Evolutionary conservation across 2,888 invertebrate species (phyloP).

Genomic region (Polydrusus pterygomalis): DNA sequence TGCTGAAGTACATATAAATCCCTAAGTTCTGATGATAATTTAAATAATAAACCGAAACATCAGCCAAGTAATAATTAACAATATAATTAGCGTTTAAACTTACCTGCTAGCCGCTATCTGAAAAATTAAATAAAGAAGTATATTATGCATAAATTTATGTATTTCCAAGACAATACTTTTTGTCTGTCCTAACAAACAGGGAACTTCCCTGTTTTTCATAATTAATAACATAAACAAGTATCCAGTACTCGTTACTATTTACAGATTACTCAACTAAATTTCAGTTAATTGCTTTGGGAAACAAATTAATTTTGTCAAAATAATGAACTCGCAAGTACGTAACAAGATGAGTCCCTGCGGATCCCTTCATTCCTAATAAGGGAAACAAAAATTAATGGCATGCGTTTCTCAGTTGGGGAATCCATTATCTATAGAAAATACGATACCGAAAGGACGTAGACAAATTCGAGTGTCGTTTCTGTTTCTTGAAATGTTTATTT

Average conservation of each 20-base stretch:
- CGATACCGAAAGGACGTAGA: slow-evolving; percentile 28
- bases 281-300: slow-evolving; percentile 33
- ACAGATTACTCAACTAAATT: slow-evolving; percentile 21
- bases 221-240: background rate
- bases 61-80: too few relatives aligned
- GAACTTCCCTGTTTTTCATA: too few relatives aligned
- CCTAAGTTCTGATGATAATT: too few relatives aligned
- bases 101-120: too few relatives aligned
- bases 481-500: slow-evolving; percentile 23
- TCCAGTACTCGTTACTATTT: slow-evolving; percentile 4
- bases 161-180: too few relatives aligned
- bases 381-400: slow-evolving; percentile 53
- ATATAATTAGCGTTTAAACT: too few relatives aligned
- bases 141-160: too few relatives aligned
- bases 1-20: too few relatives aligned
- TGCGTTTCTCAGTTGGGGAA: slow-evolving; percentile 37
- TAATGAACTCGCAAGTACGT: slow-evolving; percentile 34
- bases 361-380: slow-evolving; percentile 41
- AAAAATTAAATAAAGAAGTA: too few relatives aligned
- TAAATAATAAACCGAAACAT: too few relatives aligned
- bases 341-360: slow-evolving; percentile 34
- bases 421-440: slow-evolving; percentile 34
- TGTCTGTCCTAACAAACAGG: too few relatives aligned
- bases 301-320: slow-evolving; percentile 44
- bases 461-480: slow-evolving; percentile 29